Percentiles rank a stretch among this genome's conserved stretches.
Conservation (phyloP, 2,113 vertebrate species). For the Laterallus jamaicensis region DNA sequence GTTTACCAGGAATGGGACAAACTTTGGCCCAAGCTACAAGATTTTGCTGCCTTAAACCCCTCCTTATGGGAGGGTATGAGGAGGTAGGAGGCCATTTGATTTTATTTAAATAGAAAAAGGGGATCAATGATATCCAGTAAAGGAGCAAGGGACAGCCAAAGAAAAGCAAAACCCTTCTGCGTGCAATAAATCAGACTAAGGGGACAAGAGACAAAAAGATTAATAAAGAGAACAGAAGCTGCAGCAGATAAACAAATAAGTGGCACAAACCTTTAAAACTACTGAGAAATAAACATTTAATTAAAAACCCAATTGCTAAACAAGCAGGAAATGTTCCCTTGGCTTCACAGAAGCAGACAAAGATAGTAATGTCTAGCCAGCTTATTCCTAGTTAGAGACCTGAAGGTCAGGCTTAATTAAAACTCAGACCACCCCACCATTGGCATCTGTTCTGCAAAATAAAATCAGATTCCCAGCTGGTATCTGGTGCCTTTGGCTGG, state of each 20-base stretch:
- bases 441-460: not conserved
- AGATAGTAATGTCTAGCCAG: not conserved
- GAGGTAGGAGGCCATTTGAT: not conserved
- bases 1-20: not conserved
- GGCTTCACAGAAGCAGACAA: not conserved
- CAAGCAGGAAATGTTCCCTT: not conserved
- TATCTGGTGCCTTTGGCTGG: not conserved
- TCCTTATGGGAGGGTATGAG: accelerated
- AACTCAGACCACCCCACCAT: not conserved
- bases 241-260: conserved; percentile 1
- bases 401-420: not conserved
- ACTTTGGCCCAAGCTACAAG: not conserved
- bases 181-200: not conserved
- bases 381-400: not conserved
- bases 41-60: not conserved
- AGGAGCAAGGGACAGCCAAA: not conserved
- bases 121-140: not conserved
- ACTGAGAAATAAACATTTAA: not conserved
- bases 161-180: not conserved
- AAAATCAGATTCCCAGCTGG: not conserved
- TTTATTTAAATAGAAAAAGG: not conserved
- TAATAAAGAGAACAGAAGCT: not conserved
- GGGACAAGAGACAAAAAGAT: not conserved
- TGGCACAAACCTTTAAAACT: not conserved
- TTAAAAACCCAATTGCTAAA: not conserved